phyloP scores from a whole-genome alignment of 2,113 vertebrate species.

The Lichenostomus cassidix region DNA sequence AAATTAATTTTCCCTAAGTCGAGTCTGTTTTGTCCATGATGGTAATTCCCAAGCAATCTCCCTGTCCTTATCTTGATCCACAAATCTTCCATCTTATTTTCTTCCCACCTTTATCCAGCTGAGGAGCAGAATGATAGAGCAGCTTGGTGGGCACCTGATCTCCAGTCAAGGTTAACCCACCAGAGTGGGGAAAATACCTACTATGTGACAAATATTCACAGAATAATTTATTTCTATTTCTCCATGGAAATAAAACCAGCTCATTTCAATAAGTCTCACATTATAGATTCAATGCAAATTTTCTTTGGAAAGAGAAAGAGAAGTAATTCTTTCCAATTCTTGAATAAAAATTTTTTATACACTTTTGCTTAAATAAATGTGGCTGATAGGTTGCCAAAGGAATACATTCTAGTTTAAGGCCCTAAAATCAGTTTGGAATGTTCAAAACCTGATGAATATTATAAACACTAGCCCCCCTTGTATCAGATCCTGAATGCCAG shows the following conservation, averaged over 20 bases:
- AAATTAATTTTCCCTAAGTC: not conserved
- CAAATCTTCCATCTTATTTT: not conserved
- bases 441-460: not conserved
- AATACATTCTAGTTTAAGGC: not conserved
- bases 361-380: not conserved
- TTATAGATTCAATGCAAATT: not conserved
- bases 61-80: not conserved
- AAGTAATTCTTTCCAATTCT: not conserved
- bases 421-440: not conserved
- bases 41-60: not conserved
- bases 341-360: not conserved
- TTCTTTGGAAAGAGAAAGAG: not conserved
- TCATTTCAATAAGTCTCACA: not conserved
- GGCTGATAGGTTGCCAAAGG: not conserved
- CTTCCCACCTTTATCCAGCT: not conserved
- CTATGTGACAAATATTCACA: not conserved
- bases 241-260: not conserved
- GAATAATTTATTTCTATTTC: not conserved
- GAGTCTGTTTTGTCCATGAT: not conserved
- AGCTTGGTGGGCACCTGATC: not conserved
- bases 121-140: not conserved
- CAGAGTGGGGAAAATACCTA: not conserved
- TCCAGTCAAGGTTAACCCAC: not conserved
- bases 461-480: not conserved
- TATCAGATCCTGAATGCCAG: not conserved